These are phyloP conservation scores for Drosophila conformis DNA, from an alignment of 2,888 invertebrate genomes.

Conservation along the genomic window DNA sequence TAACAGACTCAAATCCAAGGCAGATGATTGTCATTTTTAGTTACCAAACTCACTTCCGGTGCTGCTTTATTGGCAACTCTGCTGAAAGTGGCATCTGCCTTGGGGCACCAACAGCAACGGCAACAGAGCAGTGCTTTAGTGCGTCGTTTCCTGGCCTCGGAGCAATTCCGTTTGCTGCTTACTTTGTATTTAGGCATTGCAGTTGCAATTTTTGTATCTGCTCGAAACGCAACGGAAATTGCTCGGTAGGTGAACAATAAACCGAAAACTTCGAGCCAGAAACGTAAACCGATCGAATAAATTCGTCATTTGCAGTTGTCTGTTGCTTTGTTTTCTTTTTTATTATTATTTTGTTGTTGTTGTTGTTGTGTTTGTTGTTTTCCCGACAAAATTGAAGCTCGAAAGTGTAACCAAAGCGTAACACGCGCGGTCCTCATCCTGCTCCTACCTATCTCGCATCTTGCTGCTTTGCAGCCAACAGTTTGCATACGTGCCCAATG, in stretches of 20 bases:
- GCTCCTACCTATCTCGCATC: background rate
- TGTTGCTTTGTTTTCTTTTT: constrained; percentile 12
- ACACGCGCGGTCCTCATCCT: background rate
- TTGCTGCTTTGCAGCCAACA: constrained; percentile 32
- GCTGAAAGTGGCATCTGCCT: constrained; percentile 20
- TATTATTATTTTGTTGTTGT: constrained; percentile 28
- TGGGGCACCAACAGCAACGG: constrained; percentile 15
- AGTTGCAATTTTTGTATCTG: constrained; percentile 46
- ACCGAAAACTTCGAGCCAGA: constrained; percentile 48
- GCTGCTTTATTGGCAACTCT: constrained; percentile 18
- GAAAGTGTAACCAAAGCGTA: constrained; percentile 60
- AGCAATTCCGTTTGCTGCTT: constrained; percentile 71
- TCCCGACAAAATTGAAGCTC: constrained; percentile 65
- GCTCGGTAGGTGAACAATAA: constrained; percentile 47
- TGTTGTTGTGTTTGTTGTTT: constrained; percentile 49
- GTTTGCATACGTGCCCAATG: constrained; percentile 80
- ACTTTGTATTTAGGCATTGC: constrained; percentile 76
- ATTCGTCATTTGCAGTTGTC: constrained; percentile 56
- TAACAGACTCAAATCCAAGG: background rate
- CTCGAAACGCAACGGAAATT: constrained; percentile 73
- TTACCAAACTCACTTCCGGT: constrained; percentile 26
- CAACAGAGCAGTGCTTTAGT: constrained; percentile 45
- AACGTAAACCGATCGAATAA: constrained; percentile 58
- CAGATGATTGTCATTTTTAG: constrained; percentile 23
- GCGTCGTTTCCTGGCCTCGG: constrained; percentile 21